Percentiles rank a stretch among this genome's conserved stretches.
Conservation (phyloP, 1,140 invertebrate species). For the Cecropterus lyciades region DNA sequence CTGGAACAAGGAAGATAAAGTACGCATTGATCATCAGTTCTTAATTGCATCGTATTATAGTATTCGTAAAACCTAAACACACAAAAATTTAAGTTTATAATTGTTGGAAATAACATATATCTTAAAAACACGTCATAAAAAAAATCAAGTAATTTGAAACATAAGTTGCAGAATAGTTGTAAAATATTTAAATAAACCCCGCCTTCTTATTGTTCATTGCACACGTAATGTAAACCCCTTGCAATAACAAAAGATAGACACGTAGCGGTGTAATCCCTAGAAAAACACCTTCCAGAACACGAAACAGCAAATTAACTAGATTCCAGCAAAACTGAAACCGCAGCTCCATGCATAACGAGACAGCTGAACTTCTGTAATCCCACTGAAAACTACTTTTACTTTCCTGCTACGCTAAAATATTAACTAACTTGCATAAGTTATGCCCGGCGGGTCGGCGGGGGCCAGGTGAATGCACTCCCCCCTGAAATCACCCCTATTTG, state of each 20-base stretch:
- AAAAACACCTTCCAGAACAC: slow-evolving; percentile 15
- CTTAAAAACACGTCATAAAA: too few relatives aligned
- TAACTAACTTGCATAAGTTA: slow-evolving; percentile 74
- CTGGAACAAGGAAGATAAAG: too few relatives aligned
- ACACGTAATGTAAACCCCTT: slow-evolving; percentile 1
- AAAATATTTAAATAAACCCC: slow-evolving; percentile 7
- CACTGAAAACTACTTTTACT: slow-evolving; percentile 59
- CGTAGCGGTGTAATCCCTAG: slow-evolving; percentile 13
- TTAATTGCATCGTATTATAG: too few relatives aligned
- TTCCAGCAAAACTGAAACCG: slow-evolving; percentile 23
- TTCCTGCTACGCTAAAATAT: slow-evolving; percentile 62
- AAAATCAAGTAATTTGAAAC: neutral
- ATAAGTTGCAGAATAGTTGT: neutral
- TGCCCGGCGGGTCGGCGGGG: slow-evolving; percentile 40
- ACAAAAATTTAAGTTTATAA: too few relatives aligned
- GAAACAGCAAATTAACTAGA: slow-evolving; percentile 28
- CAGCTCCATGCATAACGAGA: slow-evolving; percentile 35
- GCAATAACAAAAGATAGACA: neutral
- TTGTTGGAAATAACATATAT: too few relatives aligned
- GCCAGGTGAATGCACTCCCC: slow-evolving; percentile 62
- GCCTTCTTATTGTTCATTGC: slow-evolving; percentile 1
- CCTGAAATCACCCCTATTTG: too few relatives aligned
- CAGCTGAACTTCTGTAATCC: slow-evolving; percentile 44
- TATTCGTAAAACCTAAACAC: too few relatives aligned
- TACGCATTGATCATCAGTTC: too few relatives aligned